These are phyloP conservation scores for Hipposideros armiger DNA, from an alignment of 2,113 vertebrate species.

Conservation along the genomic window DNA sequence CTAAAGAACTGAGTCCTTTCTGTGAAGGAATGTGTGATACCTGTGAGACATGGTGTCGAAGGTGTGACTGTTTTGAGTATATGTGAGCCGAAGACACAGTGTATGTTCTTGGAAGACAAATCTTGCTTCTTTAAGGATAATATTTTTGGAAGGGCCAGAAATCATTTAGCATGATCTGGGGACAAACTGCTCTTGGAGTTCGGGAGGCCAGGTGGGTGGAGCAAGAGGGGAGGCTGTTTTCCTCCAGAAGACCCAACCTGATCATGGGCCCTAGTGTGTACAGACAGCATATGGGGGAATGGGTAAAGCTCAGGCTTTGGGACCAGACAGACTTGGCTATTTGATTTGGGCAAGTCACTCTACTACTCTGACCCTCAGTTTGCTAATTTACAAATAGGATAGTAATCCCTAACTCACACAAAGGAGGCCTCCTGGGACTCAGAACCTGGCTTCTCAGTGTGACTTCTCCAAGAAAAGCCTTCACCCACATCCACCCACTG, in stretches of 20 bases:
- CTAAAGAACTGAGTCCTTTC: background rate
- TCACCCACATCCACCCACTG: background rate
- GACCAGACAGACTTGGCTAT: background rate
- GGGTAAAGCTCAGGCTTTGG: background rate
- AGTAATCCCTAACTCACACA: conserved; percentile 27
- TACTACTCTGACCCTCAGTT: background rate
- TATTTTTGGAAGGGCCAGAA: conserved; percentile 15
- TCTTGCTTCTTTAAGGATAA: conserved; percentile 3
- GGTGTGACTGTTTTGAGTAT: background rate
- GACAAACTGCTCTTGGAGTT: conserved; percentile 2
- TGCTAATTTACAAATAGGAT: background rate
- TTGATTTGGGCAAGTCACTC: background rate
- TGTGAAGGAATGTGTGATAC: background rate
- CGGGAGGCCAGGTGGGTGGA: background rate
- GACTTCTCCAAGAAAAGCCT: background rate
- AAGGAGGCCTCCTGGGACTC: background rate
- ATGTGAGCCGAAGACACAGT: background rate
- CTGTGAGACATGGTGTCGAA: background rate
- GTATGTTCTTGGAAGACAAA: background rate
- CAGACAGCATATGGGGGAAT: background rate
- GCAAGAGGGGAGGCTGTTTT: background rate
- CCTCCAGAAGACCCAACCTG: background rate
- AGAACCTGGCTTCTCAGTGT: background rate
- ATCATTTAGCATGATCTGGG: background rate
- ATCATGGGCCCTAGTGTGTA: background rate